These are phyloP conservation scores for Macrochelys suwanniensis DNA, from an alignment of 2,797 vertebrate species.

Conservation along the genomic window DNA sequence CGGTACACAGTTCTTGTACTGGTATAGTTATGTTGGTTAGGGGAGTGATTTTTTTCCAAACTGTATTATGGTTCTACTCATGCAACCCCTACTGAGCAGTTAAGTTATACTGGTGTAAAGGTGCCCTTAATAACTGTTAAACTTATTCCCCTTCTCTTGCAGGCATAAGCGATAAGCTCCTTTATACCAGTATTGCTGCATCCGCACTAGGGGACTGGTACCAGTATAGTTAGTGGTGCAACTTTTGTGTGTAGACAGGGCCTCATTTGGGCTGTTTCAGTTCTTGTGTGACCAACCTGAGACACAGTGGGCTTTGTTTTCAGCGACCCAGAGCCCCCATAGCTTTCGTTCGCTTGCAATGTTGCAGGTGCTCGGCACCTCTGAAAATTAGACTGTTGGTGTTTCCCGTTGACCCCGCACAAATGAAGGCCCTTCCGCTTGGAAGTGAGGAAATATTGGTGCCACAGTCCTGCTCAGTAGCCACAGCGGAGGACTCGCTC, in stretches of 20 bases:
- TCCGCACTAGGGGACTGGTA: not conserved
- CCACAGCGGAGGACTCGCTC: not conserved
- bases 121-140: not conserved
- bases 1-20: too few species aligned
- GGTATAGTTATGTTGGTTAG: not conserved
- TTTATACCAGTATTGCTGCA: not conserved
- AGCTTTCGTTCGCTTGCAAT: not conserved
- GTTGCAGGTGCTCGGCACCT: not conserved
- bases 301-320: not conserved
- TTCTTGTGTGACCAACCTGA: not conserved
- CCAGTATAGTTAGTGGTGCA: not conserved
- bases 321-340: not conserved
- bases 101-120: not conserved
- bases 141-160: not conserved
- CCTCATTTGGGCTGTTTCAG: not conserved
- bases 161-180: not conserved
- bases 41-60: not conserved
- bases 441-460: not conserved
- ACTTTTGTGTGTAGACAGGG: not conserved
- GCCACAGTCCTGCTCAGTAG: rapidly evolving
- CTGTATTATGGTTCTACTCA: not conserved
- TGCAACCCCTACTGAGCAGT: not conserved
- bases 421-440: not conserved
- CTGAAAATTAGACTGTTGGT: not conserved
- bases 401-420: not conserved